Evolutionary conservation across 2,113 vertebrate species (phyloP).

Genomic region (Ascaphus truei): DNA sequence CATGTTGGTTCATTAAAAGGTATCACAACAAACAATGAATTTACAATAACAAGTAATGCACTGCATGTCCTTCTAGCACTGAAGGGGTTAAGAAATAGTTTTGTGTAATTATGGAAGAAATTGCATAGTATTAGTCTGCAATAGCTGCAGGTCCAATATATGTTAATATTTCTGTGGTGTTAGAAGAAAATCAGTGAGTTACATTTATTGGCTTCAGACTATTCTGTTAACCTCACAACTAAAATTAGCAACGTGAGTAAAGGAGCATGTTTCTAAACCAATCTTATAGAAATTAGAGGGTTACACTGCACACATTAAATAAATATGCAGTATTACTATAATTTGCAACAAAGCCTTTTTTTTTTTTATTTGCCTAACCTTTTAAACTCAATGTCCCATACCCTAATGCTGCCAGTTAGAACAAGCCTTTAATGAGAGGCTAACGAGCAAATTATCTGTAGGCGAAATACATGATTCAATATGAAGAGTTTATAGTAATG

Average conservation of each 20-base stretch:
- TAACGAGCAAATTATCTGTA: slow-evolving; percentile 25
- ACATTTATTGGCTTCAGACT: no score
- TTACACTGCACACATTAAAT: background rate
- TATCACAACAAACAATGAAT: no score
- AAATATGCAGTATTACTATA: background rate
- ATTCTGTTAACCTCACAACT: background rate
- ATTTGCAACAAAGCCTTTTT: background rate
- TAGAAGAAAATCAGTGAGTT: no score
- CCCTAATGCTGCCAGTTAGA: slow-evolving; percentile 19
- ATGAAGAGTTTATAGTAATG: slow-evolving; percentile 30
- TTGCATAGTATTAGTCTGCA: no score
- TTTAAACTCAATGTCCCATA: slow-evolving; percentile 17
- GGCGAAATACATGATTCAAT: slow-evolving; percentile 29
- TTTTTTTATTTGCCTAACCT: slow-evolving; percentile 14
- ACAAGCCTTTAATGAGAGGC: slow-evolving; percentile 27
- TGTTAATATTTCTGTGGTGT: no score
- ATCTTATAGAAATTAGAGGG: background rate
- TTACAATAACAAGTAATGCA: no score
- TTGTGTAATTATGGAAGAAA: no score
- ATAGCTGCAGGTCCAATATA: no score
- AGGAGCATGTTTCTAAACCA: background rate
- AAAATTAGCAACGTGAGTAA: background rate
- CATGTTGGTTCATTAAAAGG: no score
- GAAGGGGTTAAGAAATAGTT: no score
- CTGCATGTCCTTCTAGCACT: no score